Evolutionary conservation across 2,797 vertebrate genomes (phyloP).

Genomic region (Ctenosaura bakeri): DNA sequence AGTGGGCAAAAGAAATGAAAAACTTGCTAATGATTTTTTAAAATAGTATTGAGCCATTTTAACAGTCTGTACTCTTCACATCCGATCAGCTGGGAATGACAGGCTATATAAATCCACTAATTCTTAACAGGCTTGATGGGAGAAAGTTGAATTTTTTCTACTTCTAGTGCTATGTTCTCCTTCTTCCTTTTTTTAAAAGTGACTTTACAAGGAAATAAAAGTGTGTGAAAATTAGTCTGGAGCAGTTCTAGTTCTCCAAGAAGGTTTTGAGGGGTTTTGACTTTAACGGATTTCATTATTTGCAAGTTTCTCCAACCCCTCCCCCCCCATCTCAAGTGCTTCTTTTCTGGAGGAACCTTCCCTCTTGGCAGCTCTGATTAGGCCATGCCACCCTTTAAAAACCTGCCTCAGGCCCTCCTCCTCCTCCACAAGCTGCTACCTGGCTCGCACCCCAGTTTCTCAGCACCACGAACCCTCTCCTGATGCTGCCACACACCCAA

Average conservation of each 20-base stretch:
- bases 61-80: background rate
- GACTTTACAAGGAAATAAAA: background rate
- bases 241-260: background rate
- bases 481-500: too few relatives aligned
- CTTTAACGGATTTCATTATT: too few relatives aligned
- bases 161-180: background rate
- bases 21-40: background rate
- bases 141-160: background rate
- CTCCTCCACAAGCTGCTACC: too few relatives aligned
- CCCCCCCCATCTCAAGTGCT: too few relatives aligned
- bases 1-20: background rate
- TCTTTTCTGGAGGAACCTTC: too few relatives aligned
- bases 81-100: background rate
- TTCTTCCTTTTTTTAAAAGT: background rate
- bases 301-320: too few relatives aligned
- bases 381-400: too few relatives aligned
- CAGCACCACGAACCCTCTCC: too few relatives aligned
- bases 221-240: background rate
- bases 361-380: too few relatives aligned
- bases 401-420: too few relatives aligned
- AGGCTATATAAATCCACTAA: slow-evolving; percentile 18
- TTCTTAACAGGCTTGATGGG: background rate
- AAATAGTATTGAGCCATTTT: slow-evolving; percentile 7
- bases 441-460: too few relatives aligned
- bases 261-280: background rate